A percentile compares a stretch with the other conserved stretches of the same genome.
phyloP scores from a whole-genome alignment of 2,888 invertebrate species.

The Tetragnatha montana region DNA sequence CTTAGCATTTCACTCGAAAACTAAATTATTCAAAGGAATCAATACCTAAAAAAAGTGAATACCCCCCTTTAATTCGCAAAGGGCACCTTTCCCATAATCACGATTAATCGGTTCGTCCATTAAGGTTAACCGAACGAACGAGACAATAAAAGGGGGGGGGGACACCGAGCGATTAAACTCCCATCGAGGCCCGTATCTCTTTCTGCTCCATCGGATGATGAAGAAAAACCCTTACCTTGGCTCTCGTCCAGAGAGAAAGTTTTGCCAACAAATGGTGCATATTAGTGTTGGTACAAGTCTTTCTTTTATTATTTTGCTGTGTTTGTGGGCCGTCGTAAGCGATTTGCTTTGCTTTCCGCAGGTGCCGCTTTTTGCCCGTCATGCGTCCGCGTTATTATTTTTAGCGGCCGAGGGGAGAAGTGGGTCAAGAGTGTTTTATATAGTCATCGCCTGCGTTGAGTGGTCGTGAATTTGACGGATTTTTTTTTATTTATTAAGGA shows the following conservation, averaged over 20 bases:
- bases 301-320: neutral
- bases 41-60: too few relatives aligned
- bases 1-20: too few relatives aligned
- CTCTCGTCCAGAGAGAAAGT: conserved; percentile 18
- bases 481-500: neutral
- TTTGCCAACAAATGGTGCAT: conserved; percentile 14
- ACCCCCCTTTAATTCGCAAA: too few relatives aligned
- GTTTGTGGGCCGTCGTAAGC: conserved; percentile 1
- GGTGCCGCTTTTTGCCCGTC: conserved; percentile 29
- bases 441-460: neutral
- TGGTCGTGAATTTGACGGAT: neutral
- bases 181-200: conserved; percentile 14
- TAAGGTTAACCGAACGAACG: too few relatives aligned
- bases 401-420: neutral
- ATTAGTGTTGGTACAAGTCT: neutral
- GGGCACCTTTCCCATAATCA: too few relatives aligned
- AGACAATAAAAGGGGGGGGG: too few relatives aligned
- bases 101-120: too few relatives aligned
- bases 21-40: too few relatives aligned
- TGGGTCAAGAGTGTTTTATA: conserved; percentile 18
- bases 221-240: conserved; percentile 54
- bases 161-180: conserved; percentile 1
- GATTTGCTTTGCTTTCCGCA: conserved; percentile 36
- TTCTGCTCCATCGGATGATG: conserved; percentile 38
- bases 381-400: neutral